These are phyloP conservation scores for Antennarius striatus DNA, from an alignment of 2,113 vertebrate genomes.

Conservation along the genomic window DNA sequence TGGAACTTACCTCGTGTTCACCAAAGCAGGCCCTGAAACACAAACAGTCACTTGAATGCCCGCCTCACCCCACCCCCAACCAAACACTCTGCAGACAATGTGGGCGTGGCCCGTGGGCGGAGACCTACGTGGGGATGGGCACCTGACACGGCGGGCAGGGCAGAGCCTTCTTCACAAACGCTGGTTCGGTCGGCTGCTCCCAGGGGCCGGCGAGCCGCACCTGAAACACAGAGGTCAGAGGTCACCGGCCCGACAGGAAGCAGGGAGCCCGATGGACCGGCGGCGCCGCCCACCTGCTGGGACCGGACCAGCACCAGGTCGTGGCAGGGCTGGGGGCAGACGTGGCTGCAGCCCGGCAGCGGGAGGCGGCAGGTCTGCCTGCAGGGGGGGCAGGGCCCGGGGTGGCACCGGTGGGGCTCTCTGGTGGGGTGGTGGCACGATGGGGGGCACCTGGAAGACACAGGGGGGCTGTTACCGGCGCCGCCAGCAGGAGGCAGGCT, in stretches of 20 bases:
- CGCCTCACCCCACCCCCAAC: background rate
- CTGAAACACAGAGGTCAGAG: slow-evolving; percentile 58
- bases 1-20: slow-evolving; percentile 65
- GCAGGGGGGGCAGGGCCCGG: slow-evolving; percentile 64
- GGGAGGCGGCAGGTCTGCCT: slow-evolving; percentile 53
- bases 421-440: slow-evolving; percentile 64
- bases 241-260: no score
- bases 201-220: slow-evolving; percentile 88
- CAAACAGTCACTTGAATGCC: slow-evolving; percentile 1
- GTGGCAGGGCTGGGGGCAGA: slow-evolving; percentile 63
- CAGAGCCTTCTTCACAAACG: slow-evolving; percentile 86
- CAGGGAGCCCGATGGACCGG: no score
- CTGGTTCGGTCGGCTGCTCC: slow-evolving; percentile 87
- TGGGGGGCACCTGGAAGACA: slow-evolving; percentile 40
- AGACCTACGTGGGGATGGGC: slow-evolving; percentile 86
- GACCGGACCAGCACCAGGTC: slow-evolving; percentile 65
- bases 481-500: background rate
- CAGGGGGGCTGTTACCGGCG: background rate
- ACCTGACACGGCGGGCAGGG: slow-evolving; percentile 89
- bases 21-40: slow-evolving; percentile 70
- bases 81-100: no score
- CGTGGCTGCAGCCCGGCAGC: slow-evolving; percentile 56
- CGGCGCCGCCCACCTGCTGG: slow-evolving; percentile 55
- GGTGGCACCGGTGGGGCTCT: slow-evolving; percentile 67
- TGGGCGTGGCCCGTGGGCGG: no score